Conservation (phyloP, 2,888 invertebrate species). For the Spisula solida region DNA sequence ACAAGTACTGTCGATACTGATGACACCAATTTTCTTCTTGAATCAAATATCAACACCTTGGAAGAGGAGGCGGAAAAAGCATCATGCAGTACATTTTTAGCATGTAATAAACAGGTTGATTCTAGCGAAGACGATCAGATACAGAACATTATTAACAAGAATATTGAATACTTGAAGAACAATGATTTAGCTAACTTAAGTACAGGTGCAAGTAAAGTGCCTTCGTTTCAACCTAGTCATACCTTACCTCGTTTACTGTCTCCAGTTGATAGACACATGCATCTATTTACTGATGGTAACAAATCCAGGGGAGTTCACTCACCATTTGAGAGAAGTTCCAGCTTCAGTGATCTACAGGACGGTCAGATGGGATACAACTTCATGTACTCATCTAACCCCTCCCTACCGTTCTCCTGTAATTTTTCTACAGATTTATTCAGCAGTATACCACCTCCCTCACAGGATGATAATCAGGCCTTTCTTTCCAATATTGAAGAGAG, state of each 20-base stretch:
- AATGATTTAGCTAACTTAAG: conserved; percentile 45
- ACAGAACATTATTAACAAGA: conserved; percentile 65
- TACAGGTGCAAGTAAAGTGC: conserved; percentile 30
- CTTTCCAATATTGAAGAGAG: conserved; percentile 52
- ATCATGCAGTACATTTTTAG: conserved; percentile 13
- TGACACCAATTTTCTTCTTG: conserved; percentile 47
- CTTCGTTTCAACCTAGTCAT: conserved; percentile 38
- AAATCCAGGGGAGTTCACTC: conserved; percentile 59
- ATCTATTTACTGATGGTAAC: conserved; percentile 44
- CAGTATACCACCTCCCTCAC: conserved; percentile 45
- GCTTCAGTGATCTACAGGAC: conserved; percentile 52
- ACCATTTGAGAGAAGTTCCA: conserved; percentile 59
- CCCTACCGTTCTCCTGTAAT: conserved; percentile 63
- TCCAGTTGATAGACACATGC: conserved; percentile 65
- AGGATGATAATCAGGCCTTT: conserved; percentile 53
- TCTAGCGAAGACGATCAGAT: conserved; percentile 42
- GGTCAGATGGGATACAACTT: conserved; percentile 41
- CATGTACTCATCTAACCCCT: conserved; percentile 53
- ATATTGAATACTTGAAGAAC: conserved; percentile 64
- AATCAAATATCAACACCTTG: conserved; percentile 44
- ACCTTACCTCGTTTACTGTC: conserved; percentile 56
- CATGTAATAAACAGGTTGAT: conserved; percentile 25
- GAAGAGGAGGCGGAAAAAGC: conserved; percentile 35
- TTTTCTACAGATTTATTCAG: conserved; percentile 64
- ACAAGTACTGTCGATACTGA: conserved; percentile 13